Conservation (phyloP, 2,888 invertebrate genomes). For the Agriotes lineatus region DNA sequence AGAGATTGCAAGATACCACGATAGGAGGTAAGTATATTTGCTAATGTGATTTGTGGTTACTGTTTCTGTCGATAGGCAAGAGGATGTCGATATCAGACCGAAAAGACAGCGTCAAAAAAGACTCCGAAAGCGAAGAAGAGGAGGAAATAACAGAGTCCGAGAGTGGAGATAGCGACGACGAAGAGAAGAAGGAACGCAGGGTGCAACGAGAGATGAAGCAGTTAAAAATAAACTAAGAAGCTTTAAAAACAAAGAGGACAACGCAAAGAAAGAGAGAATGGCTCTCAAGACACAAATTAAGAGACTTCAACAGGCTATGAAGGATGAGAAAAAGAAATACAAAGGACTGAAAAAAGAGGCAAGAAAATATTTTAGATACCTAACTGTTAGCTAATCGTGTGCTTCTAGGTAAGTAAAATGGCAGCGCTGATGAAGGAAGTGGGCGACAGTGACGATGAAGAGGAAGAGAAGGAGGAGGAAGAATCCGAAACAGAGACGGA, state of each 20-base stretch:
- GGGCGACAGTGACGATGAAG: conserved; percentile 71
- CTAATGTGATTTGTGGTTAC: no score
- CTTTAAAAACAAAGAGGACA: conserved; percentile 74
- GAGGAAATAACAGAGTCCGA: conserved; percentile 74
- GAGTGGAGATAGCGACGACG: conserved; percentile 76
- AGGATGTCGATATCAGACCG: conserved; percentile 61
- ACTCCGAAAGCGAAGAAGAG: conserved; percentile 71
- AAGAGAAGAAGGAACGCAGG: conserved; percentile 72
- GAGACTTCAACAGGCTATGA: conserved; percentile 82
- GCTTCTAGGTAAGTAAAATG: conserved; percentile 85
- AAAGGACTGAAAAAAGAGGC: conserved; percentile 88
- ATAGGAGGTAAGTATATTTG: conserved; percentile 50
- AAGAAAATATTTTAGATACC: conserved; percentile 16
- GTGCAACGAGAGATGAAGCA: conserved; percentile 79
- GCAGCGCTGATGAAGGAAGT: conserved; percentile 87
- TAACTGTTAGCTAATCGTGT: not conserved
- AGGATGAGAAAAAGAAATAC: conserved; percentile 85
- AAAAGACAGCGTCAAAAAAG: conserved; percentile 66
- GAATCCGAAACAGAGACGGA: conserved; percentile 71
- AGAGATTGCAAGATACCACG: conserved; percentile 78
- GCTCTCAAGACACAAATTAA: conserved; percentile 85
- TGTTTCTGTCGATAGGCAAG: conserved; percentile 57
- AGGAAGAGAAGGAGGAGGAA: conserved; percentile 68
- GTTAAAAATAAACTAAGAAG: conserved; percentile 69
- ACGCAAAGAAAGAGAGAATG: conserved; percentile 83